A percentile compares a stretch with the other conserved stretches of the same genome.
Evolutionary conservation across 1,140 invertebrate genomes (phyloP).

Genomic region (Schlechtendalia chinensis): DNA sequence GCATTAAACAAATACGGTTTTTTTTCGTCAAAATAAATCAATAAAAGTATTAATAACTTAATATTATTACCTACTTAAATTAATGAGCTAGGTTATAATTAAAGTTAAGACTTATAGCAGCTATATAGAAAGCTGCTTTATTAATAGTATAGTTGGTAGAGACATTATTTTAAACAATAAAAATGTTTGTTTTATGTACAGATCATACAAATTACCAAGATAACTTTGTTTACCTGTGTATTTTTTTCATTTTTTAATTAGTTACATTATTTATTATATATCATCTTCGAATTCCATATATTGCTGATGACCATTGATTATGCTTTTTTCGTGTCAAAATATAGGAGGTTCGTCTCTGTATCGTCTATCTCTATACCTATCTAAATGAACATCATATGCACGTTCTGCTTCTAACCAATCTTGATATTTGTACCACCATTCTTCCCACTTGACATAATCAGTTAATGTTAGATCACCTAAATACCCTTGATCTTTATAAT

Average conservation of each 20-base stretch:
- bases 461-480: slow-evolving; percentile 72
- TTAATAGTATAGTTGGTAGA: slow-evolving; percentile 5
- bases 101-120: neutral
- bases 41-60: slow-evolving; percentile 18
- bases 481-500: slow-evolving; percentile 83
- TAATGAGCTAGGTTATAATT: slow-evolving; percentile 21
- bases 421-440: slow-evolving; percentile 91
- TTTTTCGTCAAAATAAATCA: slow-evolving; percentile 23
- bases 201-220: neutral
- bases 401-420: slow-evolving; percentile 84
- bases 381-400: slow-evolving; percentile 44
- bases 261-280: neutral
- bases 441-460: slow-evolving; percentile 88
- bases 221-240: slow-evolving; percentile 13
- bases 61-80: slow-evolving; percentile 22
- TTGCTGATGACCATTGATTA: neutral
- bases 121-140: slow-evolving; percentile 5
- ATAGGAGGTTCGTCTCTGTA: slow-evolving; percentile 47
- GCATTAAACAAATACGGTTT: neutral
- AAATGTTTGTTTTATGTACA: slow-evolving; percentile 12
- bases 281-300: slow-evolving; percentile 26
- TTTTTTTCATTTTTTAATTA: slow-evolving; percentile 14
- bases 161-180: neutral
- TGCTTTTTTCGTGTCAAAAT: slow-evolving; percentile 26
- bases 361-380: slow-evolving; percentile 63